Conservation (phyloP, 1,140 invertebrate genomes). For the Brachionus rubens region DNA sequence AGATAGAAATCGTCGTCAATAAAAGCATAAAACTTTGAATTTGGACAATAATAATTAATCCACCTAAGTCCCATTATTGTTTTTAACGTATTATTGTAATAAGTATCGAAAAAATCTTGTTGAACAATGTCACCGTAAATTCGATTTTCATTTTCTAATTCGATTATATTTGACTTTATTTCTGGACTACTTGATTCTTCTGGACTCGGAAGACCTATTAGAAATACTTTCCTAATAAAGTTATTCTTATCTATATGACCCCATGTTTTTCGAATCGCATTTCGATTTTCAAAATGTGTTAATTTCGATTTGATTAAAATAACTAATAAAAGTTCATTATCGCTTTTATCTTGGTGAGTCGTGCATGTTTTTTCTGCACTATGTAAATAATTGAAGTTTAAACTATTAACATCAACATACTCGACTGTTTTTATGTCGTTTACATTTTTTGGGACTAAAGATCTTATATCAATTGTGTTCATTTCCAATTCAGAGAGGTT, state of each 20-base stretch:
- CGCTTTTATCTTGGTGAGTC: neutral
- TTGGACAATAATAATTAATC: slow-evolving; percentile 25
- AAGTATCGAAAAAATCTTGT: slow-evolving; percentile 27
- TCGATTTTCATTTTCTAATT: slow-evolving; percentile 16
- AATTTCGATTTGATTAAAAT: slow-evolving; percentile 28
- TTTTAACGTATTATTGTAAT: slow-evolving; percentile 42
- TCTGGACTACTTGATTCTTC: neutral
- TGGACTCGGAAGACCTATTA: slow-evolving; percentile 18
- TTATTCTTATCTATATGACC: neutral
- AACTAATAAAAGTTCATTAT: neutral
- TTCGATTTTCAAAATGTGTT: neutral
- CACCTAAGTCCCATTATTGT: slow-evolving; percentile 27
- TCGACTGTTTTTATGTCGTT: slow-evolving; percentile 14
- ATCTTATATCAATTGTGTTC: neutral
- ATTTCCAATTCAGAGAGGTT: neutral
- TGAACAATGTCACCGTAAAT: slow-evolving; percentile 30
- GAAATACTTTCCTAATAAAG: neutral
- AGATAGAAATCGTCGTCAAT: slow-evolving; percentile 44
- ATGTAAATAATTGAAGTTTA: slow-evolving; percentile 18
- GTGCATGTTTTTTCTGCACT: slow-evolving; percentile 11
- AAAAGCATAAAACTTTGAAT: slow-evolving; percentile 35
- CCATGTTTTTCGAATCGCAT: slow-evolving; percentile 40
- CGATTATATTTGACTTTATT: neutral
- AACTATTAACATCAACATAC: slow-evolving; percentile 8
- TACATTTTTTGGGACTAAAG: neutral